A percentile compares a stretch with the other conserved stretches of the same genome.
These are phyloP conservation scores for Andinoacara biseriatus DNA, from an alignment of 2,113 vertebrate genomes.

Conservation along the genomic window DNA sequence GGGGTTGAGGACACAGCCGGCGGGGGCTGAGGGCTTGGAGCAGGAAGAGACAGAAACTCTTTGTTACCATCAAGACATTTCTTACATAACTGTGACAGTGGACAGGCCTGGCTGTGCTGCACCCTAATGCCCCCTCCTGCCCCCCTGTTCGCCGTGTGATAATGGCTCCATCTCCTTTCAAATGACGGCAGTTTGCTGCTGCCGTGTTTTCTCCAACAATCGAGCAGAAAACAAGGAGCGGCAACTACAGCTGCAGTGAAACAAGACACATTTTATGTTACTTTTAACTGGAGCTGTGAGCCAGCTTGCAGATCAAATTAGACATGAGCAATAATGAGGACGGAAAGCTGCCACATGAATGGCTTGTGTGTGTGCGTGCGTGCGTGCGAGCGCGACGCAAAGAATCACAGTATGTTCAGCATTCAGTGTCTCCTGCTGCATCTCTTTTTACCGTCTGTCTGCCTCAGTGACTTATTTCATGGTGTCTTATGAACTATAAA, in stretches of 20 bases:
- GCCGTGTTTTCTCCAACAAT: conserved; percentile 20
- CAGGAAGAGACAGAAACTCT: conserved; percentile 15
- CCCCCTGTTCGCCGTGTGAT: background rate
- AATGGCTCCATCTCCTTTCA: background rate
- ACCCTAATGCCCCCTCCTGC: conserved; percentile 3
- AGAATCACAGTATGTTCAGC: background rate
- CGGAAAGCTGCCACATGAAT: background rate
- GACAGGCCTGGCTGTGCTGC: conserved; percentile 22
- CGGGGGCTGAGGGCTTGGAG: background rate
- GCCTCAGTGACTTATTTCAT: background rate
- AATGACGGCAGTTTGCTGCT: background rate
- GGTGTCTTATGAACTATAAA: background rate
- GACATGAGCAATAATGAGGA: background rate
- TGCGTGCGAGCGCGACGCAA: too few species aligned
- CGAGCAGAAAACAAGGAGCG: background rate
- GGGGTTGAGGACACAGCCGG: conserved; percentile 4
- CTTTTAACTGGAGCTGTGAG: background rate
- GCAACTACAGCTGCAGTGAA: background rate
- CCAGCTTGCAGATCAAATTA: conserved; percentile 3
- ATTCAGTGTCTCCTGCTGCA: background rate
- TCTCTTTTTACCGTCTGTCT: background rate
- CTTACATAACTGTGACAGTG: conserved; percentile 48
- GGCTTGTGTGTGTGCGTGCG: background rate
- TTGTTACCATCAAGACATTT: conserved; percentile 37
- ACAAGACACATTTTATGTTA: background rate